phyloP scores from a whole-genome alignment of 2,888 invertebrate genomes.

The Melanchra persicariae region DNA sequence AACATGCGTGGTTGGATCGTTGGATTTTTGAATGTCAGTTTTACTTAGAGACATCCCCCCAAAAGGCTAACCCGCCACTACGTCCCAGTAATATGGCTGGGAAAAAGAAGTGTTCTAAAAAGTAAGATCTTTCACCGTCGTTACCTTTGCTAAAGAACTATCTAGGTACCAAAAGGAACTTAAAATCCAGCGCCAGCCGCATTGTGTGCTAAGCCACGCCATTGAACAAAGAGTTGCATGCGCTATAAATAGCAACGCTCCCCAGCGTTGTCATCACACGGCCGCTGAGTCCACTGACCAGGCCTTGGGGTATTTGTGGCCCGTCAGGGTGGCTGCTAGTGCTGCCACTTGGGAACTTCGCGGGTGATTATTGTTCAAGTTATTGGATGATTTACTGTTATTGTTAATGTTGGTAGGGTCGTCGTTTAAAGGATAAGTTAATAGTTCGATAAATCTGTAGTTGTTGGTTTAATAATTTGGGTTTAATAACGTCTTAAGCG shows the following conservation, averaged over 20 bases:
- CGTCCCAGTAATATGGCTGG: too few relatives aligned
- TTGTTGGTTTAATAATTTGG: neutral
- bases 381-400: constrained; percentile 30
- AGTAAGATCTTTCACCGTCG: neutral
- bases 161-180: neutral
- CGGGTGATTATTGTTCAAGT: constrained; percentile 26
- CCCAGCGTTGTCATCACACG: constrained; percentile 54
- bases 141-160: neutral
- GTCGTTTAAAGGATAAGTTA: neutral
- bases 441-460: neutral
- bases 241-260: constrained; percentile 54
- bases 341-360: constrained; percentile 33
- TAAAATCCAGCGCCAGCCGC: constrained; percentile 8
- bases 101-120: too few relatives aligned
- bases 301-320: constrained; percentile 64
- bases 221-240: constrained; percentile 58
- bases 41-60: too few relatives aligned
- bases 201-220: constrained; percentile 24
- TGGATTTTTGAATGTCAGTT: too few relatives aligned
- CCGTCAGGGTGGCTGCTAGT: constrained; percentile 29
- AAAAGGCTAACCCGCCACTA: too few relatives aligned
- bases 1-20: too few relatives aligned
- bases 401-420: neutral
- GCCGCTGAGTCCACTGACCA: constrained; percentile 65
- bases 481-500: too few relatives aligned